phyloP scores from a whole-genome alignment of 2,113 vertebrate species.

The Gymnogyps californianus region DNA sequence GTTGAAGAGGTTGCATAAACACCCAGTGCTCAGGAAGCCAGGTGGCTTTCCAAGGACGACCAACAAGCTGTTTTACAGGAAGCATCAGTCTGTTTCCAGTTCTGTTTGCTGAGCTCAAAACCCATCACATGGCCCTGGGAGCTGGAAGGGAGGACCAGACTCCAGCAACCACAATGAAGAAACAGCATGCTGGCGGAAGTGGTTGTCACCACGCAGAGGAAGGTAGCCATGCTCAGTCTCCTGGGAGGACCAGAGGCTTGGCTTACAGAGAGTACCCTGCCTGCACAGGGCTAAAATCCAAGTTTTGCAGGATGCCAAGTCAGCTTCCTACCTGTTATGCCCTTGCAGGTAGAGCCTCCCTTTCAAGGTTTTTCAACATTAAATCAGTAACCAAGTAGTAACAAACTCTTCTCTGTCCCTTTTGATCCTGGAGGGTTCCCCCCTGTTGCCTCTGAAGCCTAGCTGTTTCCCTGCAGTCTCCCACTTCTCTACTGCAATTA shows the following conservation, averaged over 20 bases:
- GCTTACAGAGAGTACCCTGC: background rate
- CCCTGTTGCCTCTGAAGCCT: background rate
- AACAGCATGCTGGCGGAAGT: background rate
- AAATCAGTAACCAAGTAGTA: background rate
- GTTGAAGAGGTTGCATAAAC: background rate
- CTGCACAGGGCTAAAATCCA: background rate
- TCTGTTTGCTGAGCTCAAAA: background rate
- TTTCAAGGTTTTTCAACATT: background rate
- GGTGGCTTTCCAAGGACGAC: background rate
- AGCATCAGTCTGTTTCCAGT: background rate
- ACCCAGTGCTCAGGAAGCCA: background rate
- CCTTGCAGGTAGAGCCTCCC: background rate
- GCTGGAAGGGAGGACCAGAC: background rate
- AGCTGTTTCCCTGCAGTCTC: background rate
- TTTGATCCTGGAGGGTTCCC: background rate
- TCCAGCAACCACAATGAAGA: background rate
- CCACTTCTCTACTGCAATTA: background rate
- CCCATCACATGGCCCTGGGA: no score
- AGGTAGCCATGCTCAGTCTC: background rate
- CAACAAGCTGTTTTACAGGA: background rate
- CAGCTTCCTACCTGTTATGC: accelerated
- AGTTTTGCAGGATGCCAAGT: background rate
- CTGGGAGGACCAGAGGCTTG: background rate
- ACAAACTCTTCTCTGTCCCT: background rate
- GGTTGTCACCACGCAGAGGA: background rate